Evolutionary conservation across 2,113 vertebrate species (phyloP).

Genomic region (Girardinichthys multiradiatus): DNA sequence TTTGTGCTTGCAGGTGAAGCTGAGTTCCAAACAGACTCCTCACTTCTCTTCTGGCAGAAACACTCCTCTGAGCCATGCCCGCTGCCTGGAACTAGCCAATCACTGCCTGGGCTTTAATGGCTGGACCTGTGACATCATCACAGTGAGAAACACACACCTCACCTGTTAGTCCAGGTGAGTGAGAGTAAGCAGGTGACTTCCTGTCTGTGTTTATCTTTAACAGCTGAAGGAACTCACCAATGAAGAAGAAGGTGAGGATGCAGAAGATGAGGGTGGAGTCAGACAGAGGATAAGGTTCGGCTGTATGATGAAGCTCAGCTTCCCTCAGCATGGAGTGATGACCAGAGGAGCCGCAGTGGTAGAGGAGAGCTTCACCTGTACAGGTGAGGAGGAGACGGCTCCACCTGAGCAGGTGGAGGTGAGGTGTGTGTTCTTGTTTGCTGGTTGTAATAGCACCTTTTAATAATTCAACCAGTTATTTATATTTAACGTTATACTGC

Average conservation of each 20-base stretch:
- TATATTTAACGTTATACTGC: too few species aligned
- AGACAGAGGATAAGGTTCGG: conserved; percentile 43
- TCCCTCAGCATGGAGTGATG: conserved; percentile 46
- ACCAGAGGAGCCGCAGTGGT: conserved; percentile 52
- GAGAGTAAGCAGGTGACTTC: conserved; percentile 1
- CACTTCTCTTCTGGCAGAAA: conserved; percentile 34
- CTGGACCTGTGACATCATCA: conserved; percentile 71
- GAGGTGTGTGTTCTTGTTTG: too few species aligned
- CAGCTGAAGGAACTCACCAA: conserved; percentile 59
- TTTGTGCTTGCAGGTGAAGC: conserved; percentile 65
- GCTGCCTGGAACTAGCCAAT: conserved; percentile 71
- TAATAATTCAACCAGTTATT: too few species aligned
- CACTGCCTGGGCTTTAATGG: conserved; percentile 68
- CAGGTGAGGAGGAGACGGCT: conserved; percentile 41
- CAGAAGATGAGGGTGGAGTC: conserved; percentile 12
- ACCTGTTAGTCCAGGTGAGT: not conserved
- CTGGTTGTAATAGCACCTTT: too few species aligned
- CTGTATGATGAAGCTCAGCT: conserved; percentile 62
- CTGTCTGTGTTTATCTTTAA: not conserved
- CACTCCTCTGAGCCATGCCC: conserved; percentile 59
- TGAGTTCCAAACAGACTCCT: conserved; percentile 68
- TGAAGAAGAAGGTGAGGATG: conserved; percentile 10
- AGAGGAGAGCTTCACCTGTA: conserved; percentile 51
- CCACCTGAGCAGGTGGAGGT: too few species aligned
- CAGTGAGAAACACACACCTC: conserved; percentile 36